A percentile compares a stretch with the other conserved stretches of the same genome.
These are phyloP conservation scores for Leucophora obtusa DNA, from an alignment of 2,888 invertebrate genomes.

Conservation along the genomic window DNA sequence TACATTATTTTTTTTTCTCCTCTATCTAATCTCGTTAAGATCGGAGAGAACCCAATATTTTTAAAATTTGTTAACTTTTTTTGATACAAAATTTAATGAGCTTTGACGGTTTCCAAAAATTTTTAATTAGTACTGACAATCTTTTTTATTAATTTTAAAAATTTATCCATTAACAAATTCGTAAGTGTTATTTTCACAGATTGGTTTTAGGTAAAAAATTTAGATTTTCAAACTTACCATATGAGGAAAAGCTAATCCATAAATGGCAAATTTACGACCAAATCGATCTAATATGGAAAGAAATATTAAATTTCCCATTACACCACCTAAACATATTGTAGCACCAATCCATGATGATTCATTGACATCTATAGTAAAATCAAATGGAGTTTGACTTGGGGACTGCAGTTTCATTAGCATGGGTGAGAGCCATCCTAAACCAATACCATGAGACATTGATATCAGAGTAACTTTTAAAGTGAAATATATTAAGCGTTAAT, in stretches of 20 bases:
- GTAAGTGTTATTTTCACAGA: too few species aligned
- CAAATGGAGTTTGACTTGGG: constrained; percentile 68
- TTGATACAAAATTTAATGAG: too few species aligned
- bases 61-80: too few species aligned
- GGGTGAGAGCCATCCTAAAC: constrained; percentile 75
- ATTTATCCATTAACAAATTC: too few species aligned
- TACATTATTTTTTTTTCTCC: too few species aligned
- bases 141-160: too few species aligned
- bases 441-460: constrained; percentile 74
- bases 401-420: constrained; percentile 72
- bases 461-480: constrained; percentile 71
- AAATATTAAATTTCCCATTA: constrained; percentile 73
- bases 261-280: constrained; percentile 73
- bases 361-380: constrained; percentile 70
- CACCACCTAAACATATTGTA: constrained; percentile 72
- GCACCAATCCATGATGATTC: constrained; percentile 77
- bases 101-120: too few species aligned
- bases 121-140: too few species aligned
- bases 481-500: not conserved
- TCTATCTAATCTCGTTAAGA: too few species aligned
- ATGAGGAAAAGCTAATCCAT: constrained; percentile 73
- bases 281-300: constrained; percentile 71
- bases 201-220: too few species aligned
- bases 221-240: constrained; percentile 69
- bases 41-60: too few species aligned